Evolutionary conservation across 2,797 vertebrate genomes (phyloP).

Genomic region (Cuniculus paca): DNA sequence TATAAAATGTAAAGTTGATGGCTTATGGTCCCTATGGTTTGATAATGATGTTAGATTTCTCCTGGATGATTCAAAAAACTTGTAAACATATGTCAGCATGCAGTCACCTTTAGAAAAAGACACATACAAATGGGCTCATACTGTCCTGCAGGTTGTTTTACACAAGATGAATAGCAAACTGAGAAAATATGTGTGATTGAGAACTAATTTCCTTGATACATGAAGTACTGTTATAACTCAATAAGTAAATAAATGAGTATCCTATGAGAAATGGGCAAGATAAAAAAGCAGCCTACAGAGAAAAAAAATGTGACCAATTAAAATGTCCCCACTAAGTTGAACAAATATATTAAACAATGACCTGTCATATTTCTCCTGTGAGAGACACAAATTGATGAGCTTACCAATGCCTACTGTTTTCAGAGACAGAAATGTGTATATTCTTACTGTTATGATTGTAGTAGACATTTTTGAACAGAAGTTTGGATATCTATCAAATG

Average conservation of each 20-base stretch:
- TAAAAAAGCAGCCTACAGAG: background rate
- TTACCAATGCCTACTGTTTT: background rate
- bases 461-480: slow-evolving; percentile 6
- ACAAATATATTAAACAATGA: background rate
- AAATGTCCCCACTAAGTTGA: background rate
- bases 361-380: background rate
- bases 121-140: background rate
- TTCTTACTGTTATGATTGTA: background rate
- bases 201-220: slow-evolving; percentile 27
- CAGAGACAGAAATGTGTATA: background rate
- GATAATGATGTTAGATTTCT: background rate
- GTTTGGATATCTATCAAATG: background rate
- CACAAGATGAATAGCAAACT: background rate
- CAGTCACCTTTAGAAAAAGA: background rate
- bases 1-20: background rate
- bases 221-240: slow-evolving; percentile 10
- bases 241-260: slow-evolving; percentile 30
- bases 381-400: background rate
- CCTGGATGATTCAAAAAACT: background rate
- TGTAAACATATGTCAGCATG: background rate
- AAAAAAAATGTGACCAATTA: background rate
- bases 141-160: background rate
- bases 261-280: background rate
- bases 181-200: background rate
- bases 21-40: background rate